Evolutionary conservation across 1,140 invertebrate genomes (phyloP).

Genomic region (Paramacrobiotus metropolitanus): DNA sequence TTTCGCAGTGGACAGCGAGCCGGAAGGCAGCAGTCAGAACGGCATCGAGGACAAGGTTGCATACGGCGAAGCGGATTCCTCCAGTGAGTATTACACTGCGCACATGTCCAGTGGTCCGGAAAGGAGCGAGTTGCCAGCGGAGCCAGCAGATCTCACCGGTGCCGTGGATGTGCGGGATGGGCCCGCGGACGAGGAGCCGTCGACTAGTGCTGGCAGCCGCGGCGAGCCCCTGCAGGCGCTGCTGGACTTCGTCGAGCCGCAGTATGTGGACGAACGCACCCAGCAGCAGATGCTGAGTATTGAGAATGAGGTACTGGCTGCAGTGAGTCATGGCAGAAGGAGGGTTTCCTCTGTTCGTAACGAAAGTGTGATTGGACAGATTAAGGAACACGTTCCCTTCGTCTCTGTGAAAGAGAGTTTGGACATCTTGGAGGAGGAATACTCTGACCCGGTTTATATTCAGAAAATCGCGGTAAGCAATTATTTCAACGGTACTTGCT

Average conservation of each 20-base stretch:
- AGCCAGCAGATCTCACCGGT: no score
- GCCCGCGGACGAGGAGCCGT: neutral
- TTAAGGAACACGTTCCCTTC: neutral
- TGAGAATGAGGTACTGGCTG: constrained; percentile 3
- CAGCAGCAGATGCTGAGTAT: neutral
- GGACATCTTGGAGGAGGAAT: neutral
- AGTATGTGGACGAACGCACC: neutral
- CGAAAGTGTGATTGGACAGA: no score
- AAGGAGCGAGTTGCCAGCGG: no score
- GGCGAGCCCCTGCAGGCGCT: neutral
- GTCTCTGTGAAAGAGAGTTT: neutral
- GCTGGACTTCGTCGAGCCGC: neutral
- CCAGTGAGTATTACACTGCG: no score
- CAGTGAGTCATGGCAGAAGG: neutral
- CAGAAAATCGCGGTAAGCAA: neutral
- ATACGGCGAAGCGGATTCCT: no score
- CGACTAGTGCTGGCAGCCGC: neutral
- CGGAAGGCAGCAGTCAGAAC: no score
- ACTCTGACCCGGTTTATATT: neutral
- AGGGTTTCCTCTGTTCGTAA: no score
- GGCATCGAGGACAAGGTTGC: no score
- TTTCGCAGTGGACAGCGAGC: no score
- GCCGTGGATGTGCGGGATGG: no score
- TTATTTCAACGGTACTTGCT: neutral
- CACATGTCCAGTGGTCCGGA: no score